These are phyloP conservation scores for Mythimna loreyi DNA, from an alignment of 2,888 invertebrate species.

Conservation along the genomic window DNA sequence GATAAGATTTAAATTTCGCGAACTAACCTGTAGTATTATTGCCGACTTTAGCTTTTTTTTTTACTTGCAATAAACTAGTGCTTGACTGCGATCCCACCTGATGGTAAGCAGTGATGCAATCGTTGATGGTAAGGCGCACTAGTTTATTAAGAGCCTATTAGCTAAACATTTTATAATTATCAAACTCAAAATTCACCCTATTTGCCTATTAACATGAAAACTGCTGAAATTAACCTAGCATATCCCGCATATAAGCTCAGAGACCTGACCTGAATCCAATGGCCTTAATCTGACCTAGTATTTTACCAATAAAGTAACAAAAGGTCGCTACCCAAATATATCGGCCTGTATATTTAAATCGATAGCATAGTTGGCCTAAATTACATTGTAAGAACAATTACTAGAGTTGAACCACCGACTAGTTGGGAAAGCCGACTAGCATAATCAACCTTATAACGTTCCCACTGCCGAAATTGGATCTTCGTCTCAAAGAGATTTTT, in stretches of 20 bases:
- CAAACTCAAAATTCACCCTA: background rate
- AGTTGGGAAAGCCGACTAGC: no score
- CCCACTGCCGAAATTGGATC: no score
- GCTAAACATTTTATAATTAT: no score
- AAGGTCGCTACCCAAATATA: conserved; percentile 21
- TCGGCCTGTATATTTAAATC: conserved; percentile 16
- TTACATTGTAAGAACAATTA: conserved; percentile 5
- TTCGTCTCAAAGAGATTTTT: no score
- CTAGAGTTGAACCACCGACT: background rate
- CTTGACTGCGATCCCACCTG: no score
- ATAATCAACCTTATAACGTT: no score
- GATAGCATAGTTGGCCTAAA: conserved; percentile 1
- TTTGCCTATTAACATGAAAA: background rate
- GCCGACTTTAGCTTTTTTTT: no score
- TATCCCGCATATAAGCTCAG: background rate
- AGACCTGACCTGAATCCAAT: background rate
- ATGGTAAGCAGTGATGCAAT: no score
- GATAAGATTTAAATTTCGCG: no score
- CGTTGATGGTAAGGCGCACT: no score
- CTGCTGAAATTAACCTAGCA: background rate
- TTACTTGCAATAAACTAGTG: no score
- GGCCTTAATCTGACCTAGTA: background rate
- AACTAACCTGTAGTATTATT: background rate
- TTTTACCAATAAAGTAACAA: conserved; percentile 4
- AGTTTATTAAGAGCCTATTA: no score